A percentile compares a stretch with the other conserved stretches of the same genome.
Conservation (phyloP, 1,140 invertebrate genomes). For the Globodera rostochiensis region DNA sequence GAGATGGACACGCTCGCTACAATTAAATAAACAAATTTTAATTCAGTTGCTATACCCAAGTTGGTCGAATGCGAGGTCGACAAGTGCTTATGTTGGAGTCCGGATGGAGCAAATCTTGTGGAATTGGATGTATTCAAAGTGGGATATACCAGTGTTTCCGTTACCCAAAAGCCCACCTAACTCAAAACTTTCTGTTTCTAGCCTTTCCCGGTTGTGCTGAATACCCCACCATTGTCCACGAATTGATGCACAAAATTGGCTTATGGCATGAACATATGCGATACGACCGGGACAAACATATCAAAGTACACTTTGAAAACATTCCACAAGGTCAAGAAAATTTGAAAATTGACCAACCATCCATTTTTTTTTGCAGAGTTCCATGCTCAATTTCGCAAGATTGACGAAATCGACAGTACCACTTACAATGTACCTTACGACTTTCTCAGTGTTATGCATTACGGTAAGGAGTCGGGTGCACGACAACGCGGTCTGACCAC, state of each 20-base stretch:
- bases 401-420: conserved; percentile 52
- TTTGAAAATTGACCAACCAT: neutral
- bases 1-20: no score
- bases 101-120: conserved; percentile 22
- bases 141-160: neutral
- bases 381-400: conserved; percentile 57
- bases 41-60: conserved; percentile 43
- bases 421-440: conserved; percentile 61
- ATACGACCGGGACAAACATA: conserved; percentile 60
- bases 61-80: conserved; percentile 32
- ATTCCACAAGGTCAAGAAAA: conserved; percentile 47
- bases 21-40: no score
- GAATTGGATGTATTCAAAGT: conserved; percentile 17
- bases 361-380: conserved; percentile 44
- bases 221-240: conserved; percentile 46
- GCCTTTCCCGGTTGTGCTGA: conserved; percentile 42
- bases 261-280: conserved; percentile 56
- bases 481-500: conserved; percentile 35
- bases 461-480: conserved; percentile 57
- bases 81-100: conserved; percentile 45
- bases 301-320: conserved; percentile 63
- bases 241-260: conserved; percentile 40
- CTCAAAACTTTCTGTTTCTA: neutral
- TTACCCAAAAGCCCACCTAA: neutral
- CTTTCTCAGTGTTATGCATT: conserved; percentile 61